phyloP scores from a whole-genome alignment of 2,888 invertebrate genomes.

The Bombylius major region DNA sequence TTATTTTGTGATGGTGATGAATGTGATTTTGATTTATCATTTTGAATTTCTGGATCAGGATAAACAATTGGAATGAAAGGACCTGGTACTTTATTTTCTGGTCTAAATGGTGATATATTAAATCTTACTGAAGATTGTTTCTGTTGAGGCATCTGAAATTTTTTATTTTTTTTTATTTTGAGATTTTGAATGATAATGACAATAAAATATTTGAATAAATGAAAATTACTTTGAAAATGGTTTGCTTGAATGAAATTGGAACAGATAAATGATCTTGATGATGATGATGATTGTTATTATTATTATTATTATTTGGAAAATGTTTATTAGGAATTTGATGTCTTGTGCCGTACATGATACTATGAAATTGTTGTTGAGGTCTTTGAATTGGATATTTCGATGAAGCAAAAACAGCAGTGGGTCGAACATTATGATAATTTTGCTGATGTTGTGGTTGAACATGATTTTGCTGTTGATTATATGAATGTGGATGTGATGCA shows the following conservation, averaged over 20 bases:
- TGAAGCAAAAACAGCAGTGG: neutral
- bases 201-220: neutral
- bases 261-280: constrained; percentile 3
- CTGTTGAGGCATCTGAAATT: neutral
- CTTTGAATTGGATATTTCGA: constrained; percentile 6
- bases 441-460: constrained; percentile 12
- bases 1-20: neutral
- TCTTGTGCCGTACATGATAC: constrained; percentile 10
- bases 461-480: constrained; percentile 6
- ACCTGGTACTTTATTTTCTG: constrained; percentile 42
- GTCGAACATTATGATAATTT: constrained; percentile 12
- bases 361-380: constrained; percentile 6
- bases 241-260: constrained; percentile 9
- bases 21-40: neutral
- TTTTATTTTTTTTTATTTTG: too few species aligned
- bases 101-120: constrained; percentile 41
- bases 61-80: constrained; percentile 42
- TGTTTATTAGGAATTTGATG: constrained; percentile 3
- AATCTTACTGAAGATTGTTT: constrained; percentile 21
- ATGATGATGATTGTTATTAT: neutral
- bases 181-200: neutral
- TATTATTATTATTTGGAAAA: neutral
- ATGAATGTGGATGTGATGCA: constrained; percentile 15
- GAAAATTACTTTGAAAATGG: neutral
- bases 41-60: constrained; percentile 21